Evolutionary conservation across 2,888 invertebrate species (phyloP).

Genomic region (Lithophane semibrunnea): DNA sequence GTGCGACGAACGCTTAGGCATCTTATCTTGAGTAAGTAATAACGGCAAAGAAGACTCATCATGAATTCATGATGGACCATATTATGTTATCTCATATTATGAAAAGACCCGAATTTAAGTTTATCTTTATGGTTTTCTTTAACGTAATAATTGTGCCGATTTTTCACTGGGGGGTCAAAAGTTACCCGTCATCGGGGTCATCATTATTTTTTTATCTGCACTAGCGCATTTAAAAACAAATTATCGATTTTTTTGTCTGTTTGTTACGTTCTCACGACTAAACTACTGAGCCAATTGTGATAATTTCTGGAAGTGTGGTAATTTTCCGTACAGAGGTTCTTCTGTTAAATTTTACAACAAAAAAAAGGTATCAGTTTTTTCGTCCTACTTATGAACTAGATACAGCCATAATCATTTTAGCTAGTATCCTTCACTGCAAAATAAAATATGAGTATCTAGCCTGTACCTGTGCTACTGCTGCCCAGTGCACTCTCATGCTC

Average conservation of each 20-base stretch:
- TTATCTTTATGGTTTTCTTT: background rate
- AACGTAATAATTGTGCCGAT: background rate
- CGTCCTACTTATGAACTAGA: background rate
- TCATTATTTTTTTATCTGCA: background rate
- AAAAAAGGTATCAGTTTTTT: no score
- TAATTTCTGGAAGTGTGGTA: background rate
- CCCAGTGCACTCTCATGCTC: no score
- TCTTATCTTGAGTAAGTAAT: slow-evolving; percentile 20
- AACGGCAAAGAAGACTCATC: background rate
- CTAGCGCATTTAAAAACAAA: background rate
- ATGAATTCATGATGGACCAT: no score
- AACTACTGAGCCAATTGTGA: background rate
- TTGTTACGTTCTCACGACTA: background rate
- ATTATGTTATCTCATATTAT: slow-evolving; percentile 10
- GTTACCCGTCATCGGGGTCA: background rate
- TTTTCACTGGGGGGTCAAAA: background rate
- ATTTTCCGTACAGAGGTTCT: background rate
- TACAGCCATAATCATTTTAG: background rate
- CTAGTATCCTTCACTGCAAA: background rate
- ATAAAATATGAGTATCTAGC: background rate
- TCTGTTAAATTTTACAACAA: no score
- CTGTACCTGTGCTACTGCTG: no score
- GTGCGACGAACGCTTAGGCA: slow-evolving; percentile 1
- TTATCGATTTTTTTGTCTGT: background rate
- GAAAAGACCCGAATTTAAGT: background rate